These are phyloP conservation scores for Calyptommatus sinebrachiatus DNA, from an alignment of 2,113 vertebrate genomes.

Conservation along the genomic window DNA sequence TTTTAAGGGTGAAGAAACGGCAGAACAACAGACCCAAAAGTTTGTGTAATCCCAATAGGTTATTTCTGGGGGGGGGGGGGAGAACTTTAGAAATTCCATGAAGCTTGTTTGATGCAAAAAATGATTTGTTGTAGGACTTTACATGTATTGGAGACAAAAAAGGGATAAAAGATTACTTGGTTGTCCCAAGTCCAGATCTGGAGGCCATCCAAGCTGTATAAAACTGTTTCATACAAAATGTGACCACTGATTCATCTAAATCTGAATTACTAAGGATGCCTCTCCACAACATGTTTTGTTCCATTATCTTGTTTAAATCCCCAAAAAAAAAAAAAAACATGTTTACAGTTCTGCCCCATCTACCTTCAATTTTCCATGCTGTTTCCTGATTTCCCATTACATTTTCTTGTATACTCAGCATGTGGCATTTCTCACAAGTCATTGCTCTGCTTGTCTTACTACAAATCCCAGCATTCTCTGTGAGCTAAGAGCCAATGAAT, in stretches of 20 bases:
- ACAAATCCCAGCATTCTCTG: no score
- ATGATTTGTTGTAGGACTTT: constrained; percentile 14
- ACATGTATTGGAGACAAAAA: background rate
- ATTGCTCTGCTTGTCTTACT: no score
- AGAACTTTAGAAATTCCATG: constrained; percentile 30
- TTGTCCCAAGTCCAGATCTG: background rate
- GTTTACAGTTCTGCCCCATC: no score
- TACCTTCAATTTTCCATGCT: no score
- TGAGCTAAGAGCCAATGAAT: no score
- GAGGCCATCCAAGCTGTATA: constrained; percentile 10
- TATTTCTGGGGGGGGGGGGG: constrained; percentile 38
- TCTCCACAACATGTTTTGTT: no score
- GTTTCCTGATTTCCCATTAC: no score
- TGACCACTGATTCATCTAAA: background rate
- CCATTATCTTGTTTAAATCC: no score
- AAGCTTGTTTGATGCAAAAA: constrained; percentile 25
- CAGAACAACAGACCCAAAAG: constrained; percentile 39
- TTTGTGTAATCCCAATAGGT: constrained; percentile 57
- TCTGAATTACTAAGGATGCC: background rate
- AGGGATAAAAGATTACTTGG: background rate
- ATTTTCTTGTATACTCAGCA: no score
- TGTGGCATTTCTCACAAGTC: no score
- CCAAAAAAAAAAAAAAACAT: no score
- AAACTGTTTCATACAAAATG: background rate
- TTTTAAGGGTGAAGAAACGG: constrained; percentile 55